A percentile compares a stretch with the other conserved stretches of the same genome.
Evolutionary conservation across 1,140 invertebrate species (phyloP).

Genomic region (Frieseomelitta varia): DNA sequence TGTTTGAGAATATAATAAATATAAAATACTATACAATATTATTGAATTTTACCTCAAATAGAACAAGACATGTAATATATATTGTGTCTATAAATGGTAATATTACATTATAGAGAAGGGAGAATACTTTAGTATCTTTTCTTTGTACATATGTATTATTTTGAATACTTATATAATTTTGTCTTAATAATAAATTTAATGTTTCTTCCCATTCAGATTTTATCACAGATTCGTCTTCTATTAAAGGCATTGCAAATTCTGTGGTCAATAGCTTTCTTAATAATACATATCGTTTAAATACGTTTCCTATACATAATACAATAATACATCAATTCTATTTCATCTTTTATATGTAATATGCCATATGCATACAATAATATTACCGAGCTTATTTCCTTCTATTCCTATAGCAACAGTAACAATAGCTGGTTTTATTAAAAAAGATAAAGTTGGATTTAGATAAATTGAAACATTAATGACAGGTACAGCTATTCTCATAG

Average conservation of each 20-base stretch:
- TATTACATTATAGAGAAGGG: slow-evolving; percentile 80
- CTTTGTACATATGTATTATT: slow-evolving; percentile 70
- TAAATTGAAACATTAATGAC: slow-evolving; percentile 88
- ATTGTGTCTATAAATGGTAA: slow-evolving; percentile 82
- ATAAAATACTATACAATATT: slow-evolving; percentile 9
- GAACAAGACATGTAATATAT: slow-evolving; percentile 73
- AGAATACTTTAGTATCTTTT: slow-evolving; percentile 78
- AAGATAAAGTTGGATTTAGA: slow-evolving; percentile 87
- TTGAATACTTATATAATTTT: slow-evolving; percentile 75
- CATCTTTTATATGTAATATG: background rate
- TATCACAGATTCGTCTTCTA: slow-evolving; percentile 70
- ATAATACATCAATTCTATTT: slow-evolving; percentile 44
- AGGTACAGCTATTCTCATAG: slow-evolving; percentile 86
- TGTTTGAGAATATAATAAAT: slow-evolving; percentile 18
- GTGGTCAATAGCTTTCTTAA: slow-evolving; percentile 82
- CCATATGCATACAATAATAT: background rate
- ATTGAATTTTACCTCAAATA: slow-evolving; percentile 77
- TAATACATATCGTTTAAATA: slow-evolving; percentile 77
- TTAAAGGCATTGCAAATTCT: slow-evolving; percentile 83
- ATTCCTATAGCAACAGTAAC: slow-evolving; percentile 74
- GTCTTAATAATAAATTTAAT: slow-evolving; percentile 77
- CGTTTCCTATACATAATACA: slow-evolving; percentile 77
- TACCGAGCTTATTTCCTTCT: slow-evolving; percentile 48
- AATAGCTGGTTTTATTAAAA: slow-evolving; percentile 84
- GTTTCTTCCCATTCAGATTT: slow-evolving; percentile 82